These are phyloP conservation scores for Manduca sexta DNA, from an alignment of 1,140 invertebrate genomes.

Conservation along the genomic window DNA sequence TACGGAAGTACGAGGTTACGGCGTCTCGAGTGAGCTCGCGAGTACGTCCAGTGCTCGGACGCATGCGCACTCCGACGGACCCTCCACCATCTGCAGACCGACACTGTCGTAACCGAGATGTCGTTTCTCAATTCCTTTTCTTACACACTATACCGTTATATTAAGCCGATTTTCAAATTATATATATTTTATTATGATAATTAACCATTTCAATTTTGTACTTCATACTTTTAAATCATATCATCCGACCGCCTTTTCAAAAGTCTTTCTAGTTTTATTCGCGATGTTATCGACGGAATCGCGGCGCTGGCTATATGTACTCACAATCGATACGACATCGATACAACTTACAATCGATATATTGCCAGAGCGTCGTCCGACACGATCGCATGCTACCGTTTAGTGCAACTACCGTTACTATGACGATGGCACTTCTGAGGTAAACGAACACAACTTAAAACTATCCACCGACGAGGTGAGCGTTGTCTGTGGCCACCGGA, in stretches of 20 bases:
- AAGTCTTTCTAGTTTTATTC: too few species aligned
- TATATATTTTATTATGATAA: slow-evolving; percentile 43
- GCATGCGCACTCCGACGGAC: too few species aligned
- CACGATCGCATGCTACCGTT: too few species aligned
- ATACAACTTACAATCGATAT: too few species aligned
- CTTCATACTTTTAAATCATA: slow-evolving; percentile 34
- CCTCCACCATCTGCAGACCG: too few species aligned
- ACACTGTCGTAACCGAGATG: too few species aligned
- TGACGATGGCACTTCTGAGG: slow-evolving; percentile 60
- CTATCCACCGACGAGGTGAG: slow-evolving; percentile 19
- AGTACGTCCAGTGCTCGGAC: too few species aligned
- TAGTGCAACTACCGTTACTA: slow-evolving; percentile 1
- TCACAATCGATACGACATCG: too few species aligned
- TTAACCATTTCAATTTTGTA: slow-evolving; percentile 47
- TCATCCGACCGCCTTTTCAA: too few species aligned
- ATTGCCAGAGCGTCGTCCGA: too few species aligned
- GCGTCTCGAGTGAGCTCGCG: slow-evolving; percentile 16
- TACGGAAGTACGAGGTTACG: slow-evolving; percentile 32
- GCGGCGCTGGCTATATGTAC: slow-evolving; percentile 1
- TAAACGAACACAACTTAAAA: slow-evolving; percentile 56
- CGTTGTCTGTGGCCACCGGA: neutral
- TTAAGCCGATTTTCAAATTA: slow-evolving; percentile 56
- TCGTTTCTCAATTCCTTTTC: slow-evolving; percentile 55
- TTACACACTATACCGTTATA: slow-evolving; percentile 45
- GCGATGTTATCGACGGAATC: too few species aligned